A percentile compares a stretch with the other conserved stretches of the same genome.
phyloP scores from a whole-genome alignment of 2,113 vertebrate species.

The Bos taurus region DNA sequence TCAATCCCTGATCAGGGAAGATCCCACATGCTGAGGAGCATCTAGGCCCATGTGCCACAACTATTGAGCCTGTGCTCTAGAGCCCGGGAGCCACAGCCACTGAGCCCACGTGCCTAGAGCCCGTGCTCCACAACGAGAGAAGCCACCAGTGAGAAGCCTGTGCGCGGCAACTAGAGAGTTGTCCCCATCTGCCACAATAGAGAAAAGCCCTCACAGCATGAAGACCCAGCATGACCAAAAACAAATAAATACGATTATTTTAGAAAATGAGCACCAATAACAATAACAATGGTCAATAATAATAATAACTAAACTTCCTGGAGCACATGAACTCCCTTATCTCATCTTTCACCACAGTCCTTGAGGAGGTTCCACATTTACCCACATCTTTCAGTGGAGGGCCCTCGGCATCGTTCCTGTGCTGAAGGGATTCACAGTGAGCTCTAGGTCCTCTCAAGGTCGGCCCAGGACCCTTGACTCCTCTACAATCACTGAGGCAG shows the following conservation, averaged over 20 bases:
- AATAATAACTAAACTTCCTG: not conserved
- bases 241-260: not conserved
- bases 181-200: not conserved
- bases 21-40: not conserved
- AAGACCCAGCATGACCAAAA: not conserved
- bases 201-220: not conserved
- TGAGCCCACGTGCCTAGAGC: not conserved
- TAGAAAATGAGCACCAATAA: not conserved
- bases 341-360: not conserved
- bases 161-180: not conserved
- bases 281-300: not conserved
- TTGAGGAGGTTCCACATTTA: rapidly evolving
- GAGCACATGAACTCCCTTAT: rapidly evolving
- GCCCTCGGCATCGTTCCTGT: not conserved
- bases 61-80: not conserved
- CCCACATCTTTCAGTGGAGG: not conserved
- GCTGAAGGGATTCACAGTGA: not conserved
- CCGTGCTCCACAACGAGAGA: not conserved
- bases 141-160: not conserved
- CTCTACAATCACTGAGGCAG: not conserved
- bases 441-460: not conserved
- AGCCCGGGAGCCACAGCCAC: not conserved
- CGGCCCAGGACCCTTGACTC: not conserved
- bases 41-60: rapidly evolving
- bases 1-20: not conserved